These are phyloP conservation scores for Germaria angustata DNA, from an alignment of 2,888 invertebrate genomes.

Conservation along the genomic window DNA sequence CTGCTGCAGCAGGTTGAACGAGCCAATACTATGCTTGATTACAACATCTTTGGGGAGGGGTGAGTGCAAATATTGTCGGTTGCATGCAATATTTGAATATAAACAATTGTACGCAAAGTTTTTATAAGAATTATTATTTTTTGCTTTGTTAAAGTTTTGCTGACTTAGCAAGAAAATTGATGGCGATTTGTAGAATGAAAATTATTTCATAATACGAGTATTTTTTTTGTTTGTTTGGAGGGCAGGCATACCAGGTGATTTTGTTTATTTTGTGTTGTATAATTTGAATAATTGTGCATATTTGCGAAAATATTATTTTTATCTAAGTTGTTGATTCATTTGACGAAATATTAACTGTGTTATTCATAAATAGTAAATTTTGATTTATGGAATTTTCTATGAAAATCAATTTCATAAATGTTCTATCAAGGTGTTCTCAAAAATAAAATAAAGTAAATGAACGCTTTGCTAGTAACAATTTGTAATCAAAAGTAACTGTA, in stretches of 20 bases:
- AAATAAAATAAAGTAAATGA: too few species aligned
- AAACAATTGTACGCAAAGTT: constrained; percentile 6
- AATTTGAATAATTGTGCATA: not conserved
- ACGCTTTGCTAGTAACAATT: too few species aligned
- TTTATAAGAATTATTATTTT: constrained; percentile 43
- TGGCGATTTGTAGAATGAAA: constrained; percentile 11
- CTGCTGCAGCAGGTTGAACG: not conserved
- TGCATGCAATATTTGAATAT: constrained; percentile 5
- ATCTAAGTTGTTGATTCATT: too few species aligned
- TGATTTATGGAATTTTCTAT: too few species aligned
- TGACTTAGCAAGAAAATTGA: constrained; percentile 54
- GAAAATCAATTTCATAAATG: too few species aligned
- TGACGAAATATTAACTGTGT: too few species aligned
- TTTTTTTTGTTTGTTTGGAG: constrained; percentile 9
- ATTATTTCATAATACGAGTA: constrained; percentile 22
- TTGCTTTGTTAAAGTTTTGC: constrained; percentile 27
- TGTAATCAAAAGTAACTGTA: too few species aligned
- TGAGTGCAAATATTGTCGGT: not conserved
- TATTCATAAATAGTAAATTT: too few species aligned
- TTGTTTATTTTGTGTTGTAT: constrained; percentile 10
- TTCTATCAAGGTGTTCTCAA: too few species aligned
- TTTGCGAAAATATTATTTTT: not conserved
- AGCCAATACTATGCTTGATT: constrained; percentile 23
- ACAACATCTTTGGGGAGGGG: constrained; percentile 37
- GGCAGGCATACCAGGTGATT: constrained; percentile 25